phyloP scores from a whole-genome alignment of 2,113 vertebrate genomes.

The Puntigrus tetrazona region DNA sequence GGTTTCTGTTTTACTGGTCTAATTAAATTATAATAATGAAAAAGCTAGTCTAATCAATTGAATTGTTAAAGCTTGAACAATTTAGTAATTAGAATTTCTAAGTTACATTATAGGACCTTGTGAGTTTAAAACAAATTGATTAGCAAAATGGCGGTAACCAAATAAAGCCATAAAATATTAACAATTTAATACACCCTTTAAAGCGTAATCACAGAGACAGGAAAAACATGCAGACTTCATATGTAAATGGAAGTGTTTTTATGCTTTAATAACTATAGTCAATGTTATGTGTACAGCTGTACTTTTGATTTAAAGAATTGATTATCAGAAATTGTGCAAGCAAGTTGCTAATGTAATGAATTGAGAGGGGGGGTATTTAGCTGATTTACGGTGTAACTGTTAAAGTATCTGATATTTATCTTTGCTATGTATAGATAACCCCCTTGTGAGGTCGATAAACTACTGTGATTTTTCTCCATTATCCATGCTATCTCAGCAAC shows the following conservation, averaged over 20 bases:
- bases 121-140: neutral
- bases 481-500: neutral
- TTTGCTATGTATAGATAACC: neutral
- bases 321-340: neutral
- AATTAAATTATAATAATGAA: neutral
- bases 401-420: neutral
- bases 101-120: neutral
- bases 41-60: neutral
- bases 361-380: neutral
- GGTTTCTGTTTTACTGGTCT: neutral
- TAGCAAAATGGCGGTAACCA: neutral
- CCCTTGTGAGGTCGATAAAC: neutral
- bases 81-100: neutral
- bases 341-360: neutral
- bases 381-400: slow-evolving; percentile 8
- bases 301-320: neutral
- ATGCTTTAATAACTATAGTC: neutral
- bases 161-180: neutral
- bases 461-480: neutral
- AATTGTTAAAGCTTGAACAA: neutral
- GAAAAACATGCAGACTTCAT: neutral
- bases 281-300: neutral
- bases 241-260: neutral
- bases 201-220: neutral
- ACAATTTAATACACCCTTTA: neutral